Conservation (phyloP, 2,797 vertebrate species). For the Brachyalestes nurse region DNA sequence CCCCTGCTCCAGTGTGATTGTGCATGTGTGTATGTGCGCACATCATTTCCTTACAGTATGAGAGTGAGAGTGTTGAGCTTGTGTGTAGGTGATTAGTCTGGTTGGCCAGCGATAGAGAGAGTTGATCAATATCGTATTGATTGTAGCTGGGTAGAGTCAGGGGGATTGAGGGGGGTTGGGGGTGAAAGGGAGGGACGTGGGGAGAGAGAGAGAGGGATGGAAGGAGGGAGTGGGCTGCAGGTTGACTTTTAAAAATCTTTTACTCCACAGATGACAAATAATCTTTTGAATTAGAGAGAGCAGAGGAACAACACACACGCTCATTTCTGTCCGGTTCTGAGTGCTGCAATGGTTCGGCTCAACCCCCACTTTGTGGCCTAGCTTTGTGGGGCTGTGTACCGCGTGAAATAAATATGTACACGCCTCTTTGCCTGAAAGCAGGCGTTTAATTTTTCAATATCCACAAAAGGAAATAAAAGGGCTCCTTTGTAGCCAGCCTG, state of each 20-base stretch:
- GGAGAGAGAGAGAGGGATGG: constrained; percentile 63
- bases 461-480: constrained; percentile 31
- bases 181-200: constrained; percentile 50
- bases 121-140: constrained; percentile 86
- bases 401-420: constrained; percentile 23
- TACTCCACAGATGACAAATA: constrained; percentile 86
- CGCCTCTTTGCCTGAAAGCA: constrained; percentile 14
- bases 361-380: not conserved
- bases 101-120: constrained; percentile 87
- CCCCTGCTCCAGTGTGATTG: not conserved
- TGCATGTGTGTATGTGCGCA: constrained; percentile 31
- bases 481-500: not conserved
- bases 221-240: constrained; percentile 67
- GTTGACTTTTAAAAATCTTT: constrained; percentile 90
- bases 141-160: constrained; percentile 80
- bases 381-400: constrained; percentile 4
- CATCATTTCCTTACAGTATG: constrained; percentile 59
- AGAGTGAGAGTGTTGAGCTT: constrained; percentile 74
- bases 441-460: constrained; percentile 39
- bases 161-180: constrained; percentile 78
- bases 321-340: constrained; percentile 46
- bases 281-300: constrained; percentile 78
- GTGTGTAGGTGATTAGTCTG: constrained; percentile 89
- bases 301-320: constrained; percentile 43
- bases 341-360: constrained; percentile 1